Percentiles rank a stretch among this genome's conserved stretches.
Evolutionary conservation across 2,888 invertebrate genomes (phyloP).

Genomic region (Dolichomitus sp.): DNA sequence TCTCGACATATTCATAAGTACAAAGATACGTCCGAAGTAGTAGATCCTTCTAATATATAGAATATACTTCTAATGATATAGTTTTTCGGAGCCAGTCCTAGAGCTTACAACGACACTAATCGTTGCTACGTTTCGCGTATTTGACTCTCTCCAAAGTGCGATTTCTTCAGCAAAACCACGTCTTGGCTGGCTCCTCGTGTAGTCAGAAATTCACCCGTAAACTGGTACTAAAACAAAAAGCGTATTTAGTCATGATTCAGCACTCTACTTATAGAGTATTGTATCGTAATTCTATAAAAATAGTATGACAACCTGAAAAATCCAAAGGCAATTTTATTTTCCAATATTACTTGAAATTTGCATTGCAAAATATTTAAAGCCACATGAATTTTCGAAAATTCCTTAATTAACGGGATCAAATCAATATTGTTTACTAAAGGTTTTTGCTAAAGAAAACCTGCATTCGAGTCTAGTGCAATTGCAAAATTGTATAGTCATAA

Average conservation of each 20-base stretch:
- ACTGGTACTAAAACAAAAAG: constrained; percentile 74
- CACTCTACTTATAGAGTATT: not conserved
- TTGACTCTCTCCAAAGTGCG: constrained; percentile 50
- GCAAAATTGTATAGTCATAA: no score
- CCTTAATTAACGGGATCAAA: no score
- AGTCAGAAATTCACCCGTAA: constrained; percentile 87
- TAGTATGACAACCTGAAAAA: not conserved
- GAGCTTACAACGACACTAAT: constrained; percentile 73
- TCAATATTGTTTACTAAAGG: no score
- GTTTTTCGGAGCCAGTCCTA: constrained; percentile 78
- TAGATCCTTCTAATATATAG: constrained; percentile 21
- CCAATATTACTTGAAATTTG: no score
- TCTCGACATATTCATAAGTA: constrained; percentile 12
- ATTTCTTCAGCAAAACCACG: constrained; percentile 87
- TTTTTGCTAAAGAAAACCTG: no score
- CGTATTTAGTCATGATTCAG: not conserved
- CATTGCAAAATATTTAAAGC: no score
- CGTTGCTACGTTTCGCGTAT: constrained; percentile 38
- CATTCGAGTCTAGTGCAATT: no score
- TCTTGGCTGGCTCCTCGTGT: constrained; percentile 86
- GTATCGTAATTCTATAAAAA: not conserved
- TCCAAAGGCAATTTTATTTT: not conserved
- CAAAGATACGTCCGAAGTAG: constrained; percentile 9
- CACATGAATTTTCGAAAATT: no score
- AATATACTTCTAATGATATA: constrained; percentile 25